Conservation (phyloP, 2,797 vertebrate genomes). For the Tenualosa ilisha region DNA sequence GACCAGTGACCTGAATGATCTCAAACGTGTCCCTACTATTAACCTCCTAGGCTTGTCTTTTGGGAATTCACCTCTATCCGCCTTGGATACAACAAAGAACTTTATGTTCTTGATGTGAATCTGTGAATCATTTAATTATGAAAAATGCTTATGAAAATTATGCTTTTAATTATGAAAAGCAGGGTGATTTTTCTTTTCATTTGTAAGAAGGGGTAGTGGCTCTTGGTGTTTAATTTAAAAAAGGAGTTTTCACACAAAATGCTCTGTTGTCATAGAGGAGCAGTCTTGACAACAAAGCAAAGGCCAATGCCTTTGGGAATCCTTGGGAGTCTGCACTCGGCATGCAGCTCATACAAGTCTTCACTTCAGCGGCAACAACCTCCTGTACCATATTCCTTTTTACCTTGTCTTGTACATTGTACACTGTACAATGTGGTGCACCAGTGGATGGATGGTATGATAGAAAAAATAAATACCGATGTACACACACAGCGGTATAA, state of each 20-base stretch:
- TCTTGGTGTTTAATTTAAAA: background rate
- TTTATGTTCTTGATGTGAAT: background rate
- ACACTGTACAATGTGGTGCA: background rate
- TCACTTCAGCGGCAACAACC: background rate
- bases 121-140: too few relatives aligned
- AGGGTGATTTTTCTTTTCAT: background rate
- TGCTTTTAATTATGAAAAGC: too few relatives aligned
- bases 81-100: background rate
- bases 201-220: background rate
- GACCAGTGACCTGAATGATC: slow-evolving; percentile 23
- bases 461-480: background rate
- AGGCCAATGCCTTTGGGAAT: background rate
- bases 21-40: slow-evolving; percentile 29
- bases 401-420: background rate
- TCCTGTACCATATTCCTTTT: background rate
- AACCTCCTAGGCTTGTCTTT: slow-evolving; percentile 31
- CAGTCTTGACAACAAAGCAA: background rate
- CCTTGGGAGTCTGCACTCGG: background rate
- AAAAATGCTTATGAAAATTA: too few relatives aligned
- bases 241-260: background rate
- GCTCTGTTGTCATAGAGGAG: slow-evolving; percentile 1
- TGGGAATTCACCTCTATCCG: background rate
- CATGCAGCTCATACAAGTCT: background rate
- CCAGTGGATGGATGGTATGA: background rate
- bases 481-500: background rate